phyloP scores from a whole-genome alignment of 2,888 invertebrate species.

The Odontomyia ornata region DNA sequence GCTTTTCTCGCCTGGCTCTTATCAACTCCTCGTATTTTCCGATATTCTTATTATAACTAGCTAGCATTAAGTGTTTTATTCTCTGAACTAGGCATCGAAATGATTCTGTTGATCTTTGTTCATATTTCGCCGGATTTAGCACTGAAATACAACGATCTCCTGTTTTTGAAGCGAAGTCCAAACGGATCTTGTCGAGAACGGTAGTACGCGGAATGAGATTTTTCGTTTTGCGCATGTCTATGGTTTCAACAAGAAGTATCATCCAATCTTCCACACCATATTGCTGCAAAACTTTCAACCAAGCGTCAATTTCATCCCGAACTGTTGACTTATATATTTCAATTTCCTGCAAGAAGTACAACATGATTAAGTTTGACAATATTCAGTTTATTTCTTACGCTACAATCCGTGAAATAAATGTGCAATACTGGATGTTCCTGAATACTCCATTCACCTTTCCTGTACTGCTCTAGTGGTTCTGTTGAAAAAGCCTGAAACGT shows the following conservation, averaged over 20 bases:
- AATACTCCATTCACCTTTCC: constrained; percentile 78
- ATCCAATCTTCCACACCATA: constrained; percentile 90
- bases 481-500: constrained; percentile 82
- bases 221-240: constrained; percentile 89
- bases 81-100: constrained; percentile 87
- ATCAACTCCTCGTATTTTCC: constrained; percentile 89
- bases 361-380: constrained; percentile 69
- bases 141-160: constrained; percentile 88
- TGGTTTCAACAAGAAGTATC: constrained; percentile 90
- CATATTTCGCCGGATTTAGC: constrained; percentile 88
- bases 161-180: constrained; percentile 92
- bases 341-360: constrained; percentile 74
- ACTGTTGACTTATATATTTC: constrained; percentile 88
- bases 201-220: constrained; percentile 92
- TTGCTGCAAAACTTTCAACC: constrained; percentile 81
- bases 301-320: constrained; percentile 88
- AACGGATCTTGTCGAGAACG: constrained; percentile 92
- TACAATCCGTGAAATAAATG: constrained; percentile 94
- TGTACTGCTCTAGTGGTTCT: constrained; percentile 72
- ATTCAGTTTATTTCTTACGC: constrained; percentile 68
- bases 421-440: constrained; percentile 91
- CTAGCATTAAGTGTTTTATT: constrained; percentile 81
- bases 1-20: constrained; percentile 85
- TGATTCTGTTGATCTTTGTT: constrained; percentile 89
- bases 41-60: constrained; percentile 87